Evolutionary conservation across 2,797 vertebrate species (phyloP), one percentile per base, ranked within the genome.

Genomic region (Galaxias olidus): DNA sequence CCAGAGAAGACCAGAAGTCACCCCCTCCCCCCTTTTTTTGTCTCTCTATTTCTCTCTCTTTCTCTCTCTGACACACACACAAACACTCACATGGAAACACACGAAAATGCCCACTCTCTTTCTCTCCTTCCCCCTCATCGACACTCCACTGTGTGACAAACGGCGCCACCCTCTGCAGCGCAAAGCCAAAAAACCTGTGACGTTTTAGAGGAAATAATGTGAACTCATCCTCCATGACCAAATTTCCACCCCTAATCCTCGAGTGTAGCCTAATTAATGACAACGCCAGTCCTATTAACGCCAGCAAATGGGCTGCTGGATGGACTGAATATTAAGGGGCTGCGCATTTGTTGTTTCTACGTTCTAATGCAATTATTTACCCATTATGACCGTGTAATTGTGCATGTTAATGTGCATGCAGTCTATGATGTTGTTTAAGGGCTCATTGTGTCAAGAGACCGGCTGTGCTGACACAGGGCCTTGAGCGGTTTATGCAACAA

Each of bases 341-440:
- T 68, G 75, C 81, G 74, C 78, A 64, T 84, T 88, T 84, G 78
- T 87, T 84, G 80, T 83, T 79, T 74, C 75, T 78, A 76, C 77
- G 75, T 89, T 82, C 69, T 81, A 84, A 90, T 81, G 84, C 82
- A 87, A 86, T 90, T 88, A 87, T 83, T 88, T 81, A 83, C 71
- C 80, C 78, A 85, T 88, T 85, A 86, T 75, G 78, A 81, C 79
- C 86, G 69, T 85, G 85, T 88, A 84, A 87, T 88, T 86, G 79
- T 70, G 78, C 75, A 80, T 71, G 68, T 86, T 86, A 87, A 87
- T 85, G 80, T 61, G 74, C 66, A 85, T 76, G 75, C 73, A 76
- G 76, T 79, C 63, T 66, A 18, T 72, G 73, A 71, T 63, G 68
- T 69, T 59, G 63, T 62, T 61, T 59, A 65, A 62, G 9, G 45